Conservation (phyloP, 2,888 invertebrate species). For the Caenorhabditis japonica region DNA sequence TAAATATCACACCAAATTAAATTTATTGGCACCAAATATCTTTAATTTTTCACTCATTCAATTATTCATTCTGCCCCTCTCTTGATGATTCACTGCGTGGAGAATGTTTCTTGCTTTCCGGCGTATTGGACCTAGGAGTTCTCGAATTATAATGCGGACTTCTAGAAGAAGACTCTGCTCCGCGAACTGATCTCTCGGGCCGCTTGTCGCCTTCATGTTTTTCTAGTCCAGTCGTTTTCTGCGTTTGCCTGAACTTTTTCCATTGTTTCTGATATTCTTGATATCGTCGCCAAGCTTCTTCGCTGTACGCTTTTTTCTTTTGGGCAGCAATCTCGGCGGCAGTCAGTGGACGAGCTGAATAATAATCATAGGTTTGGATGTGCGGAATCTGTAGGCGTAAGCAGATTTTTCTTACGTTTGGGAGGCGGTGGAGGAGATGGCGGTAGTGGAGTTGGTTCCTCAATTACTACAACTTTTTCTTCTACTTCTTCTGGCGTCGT, state of each 20-base stretch:
- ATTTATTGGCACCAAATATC: too few species aligned
- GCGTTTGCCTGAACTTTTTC: constrained; percentile 76
- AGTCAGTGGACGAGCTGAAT: constrained; percentile 61
- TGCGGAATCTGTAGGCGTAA: background rate
- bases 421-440: constrained; percentile 46
- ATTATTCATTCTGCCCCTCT: constrained; percentile 17
- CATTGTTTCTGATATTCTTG: constrained; percentile 77
- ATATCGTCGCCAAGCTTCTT: constrained; percentile 75
- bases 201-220: too few species aligned
- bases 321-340: constrained; percentile 70
- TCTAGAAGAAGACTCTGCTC: constrained; percentile 7
- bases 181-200: too few species aligned
- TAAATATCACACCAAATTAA: too few species aligned
- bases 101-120: constrained; percentile 44
- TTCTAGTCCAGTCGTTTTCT: constrained; percentile 41
- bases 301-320: constrained; percentile 73
- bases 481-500: too few species aligned
- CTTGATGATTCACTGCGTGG: constrained; percentile 20
- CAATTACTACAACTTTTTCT: background rate
- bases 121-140: constrained; percentile 46
- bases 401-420: constrained; percentile 28
- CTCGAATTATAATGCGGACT: too few species aligned
- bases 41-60: constrained; percentile 16
- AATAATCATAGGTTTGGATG: background rate
- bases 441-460: constrained; percentile 52